A percentile compares a stretch with the other conserved stretches of the same genome.
Conservation (phyloP, 2,797 vertebrate genomes). For the Bufotes viridis region DNA sequence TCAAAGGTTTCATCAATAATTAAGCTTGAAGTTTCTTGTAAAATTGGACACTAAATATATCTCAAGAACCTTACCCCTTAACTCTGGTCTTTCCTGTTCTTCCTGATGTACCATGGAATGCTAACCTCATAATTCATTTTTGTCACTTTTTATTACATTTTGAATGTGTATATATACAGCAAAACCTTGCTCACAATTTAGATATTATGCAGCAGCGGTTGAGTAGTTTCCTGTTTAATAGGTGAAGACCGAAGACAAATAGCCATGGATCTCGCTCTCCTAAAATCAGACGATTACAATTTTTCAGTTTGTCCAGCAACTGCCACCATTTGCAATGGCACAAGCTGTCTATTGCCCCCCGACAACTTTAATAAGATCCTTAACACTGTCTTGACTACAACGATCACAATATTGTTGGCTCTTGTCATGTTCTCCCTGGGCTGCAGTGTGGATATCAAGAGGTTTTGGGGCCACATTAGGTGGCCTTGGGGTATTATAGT, state of each 20-base stretch:
- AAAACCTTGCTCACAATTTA: slow-evolving; percentile 61
- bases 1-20: slow-evolving; percentile 43
- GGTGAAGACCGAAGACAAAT: neutral
- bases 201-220: slow-evolving; percentile 61
- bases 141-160: slow-evolving; percentile 72
- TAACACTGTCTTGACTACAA: slow-evolving; percentile 73
- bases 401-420: slow-evolving; percentile 86
- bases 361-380: slow-evolving; percentile 77
- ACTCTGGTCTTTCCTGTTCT: slow-evolving; percentile 62
- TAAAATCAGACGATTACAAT: slow-evolving; percentile 29
- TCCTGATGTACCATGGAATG: slow-evolving; percentile 59
- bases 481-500: slow-evolving; percentile 94
- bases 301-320: slow-evolving; percentile 69
- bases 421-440: slow-evolving; percentile 98
- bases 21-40: slow-evolving; percentile 66
- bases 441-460: slow-evolving; percentile 86
- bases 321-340: slow-evolving; percentile 81
- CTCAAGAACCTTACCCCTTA: slow-evolving; percentile 72
- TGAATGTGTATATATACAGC: slow-evolving; percentile 73
- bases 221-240: slow-evolving; percentile 22
- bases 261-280: slow-evolving; percentile 11
- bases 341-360: slow-evolving; percentile 75
- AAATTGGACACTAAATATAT: slow-evolving; percentile 66
- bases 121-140: slow-evolving; percentile 56
- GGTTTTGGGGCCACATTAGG: slow-evolving; percentile 84